These are phyloP conservation scores for Delichon dasypus DNA, from an alignment of 2,797 vertebrate species.

Conservation along the genomic window DNA sequence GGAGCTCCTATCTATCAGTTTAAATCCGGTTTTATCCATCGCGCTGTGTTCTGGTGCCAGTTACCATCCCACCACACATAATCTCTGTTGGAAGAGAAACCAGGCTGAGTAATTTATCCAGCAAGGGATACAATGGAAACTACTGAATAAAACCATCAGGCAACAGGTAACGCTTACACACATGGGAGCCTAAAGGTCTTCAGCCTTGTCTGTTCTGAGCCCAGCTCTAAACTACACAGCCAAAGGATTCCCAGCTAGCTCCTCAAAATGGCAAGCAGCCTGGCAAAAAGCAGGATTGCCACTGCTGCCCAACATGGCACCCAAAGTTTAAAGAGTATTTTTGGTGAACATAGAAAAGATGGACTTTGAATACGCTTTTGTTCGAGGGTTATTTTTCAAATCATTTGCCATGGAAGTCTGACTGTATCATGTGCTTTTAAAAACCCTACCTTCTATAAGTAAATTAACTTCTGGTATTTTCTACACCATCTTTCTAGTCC, in stretches of 20 bases:
- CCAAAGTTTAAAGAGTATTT: neutral
- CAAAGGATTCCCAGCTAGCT: neutral
- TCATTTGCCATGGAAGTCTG: neutral
- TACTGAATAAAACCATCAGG: neutral
- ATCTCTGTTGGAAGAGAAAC: neutral
- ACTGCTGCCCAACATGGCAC: neutral
- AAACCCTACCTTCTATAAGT: neutral
- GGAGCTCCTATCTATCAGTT: neutral
- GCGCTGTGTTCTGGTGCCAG: neutral
- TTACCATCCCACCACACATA: neutral
- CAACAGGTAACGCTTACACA: neutral
- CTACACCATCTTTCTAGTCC: neutral
- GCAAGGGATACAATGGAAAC: neutral
- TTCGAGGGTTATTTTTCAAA: neutral
- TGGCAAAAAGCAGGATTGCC: neutral
- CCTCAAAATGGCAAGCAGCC: neutral
- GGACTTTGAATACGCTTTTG: neutral
- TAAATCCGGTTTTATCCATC: neutral
- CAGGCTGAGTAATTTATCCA: neutral
- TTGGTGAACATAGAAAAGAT: neutral
- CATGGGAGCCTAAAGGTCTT: neutral
- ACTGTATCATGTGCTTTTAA: neutral
- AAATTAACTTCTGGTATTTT: neutral
- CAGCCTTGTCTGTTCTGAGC: neutral
- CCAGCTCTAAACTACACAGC: neutral